Percentiles rank a stretch among this genome's conserved stretches.
Evolutionary conservation across 2,888 invertebrate genomes (phyloP).

Genomic region (Trichogramma evanescens): DNA sequence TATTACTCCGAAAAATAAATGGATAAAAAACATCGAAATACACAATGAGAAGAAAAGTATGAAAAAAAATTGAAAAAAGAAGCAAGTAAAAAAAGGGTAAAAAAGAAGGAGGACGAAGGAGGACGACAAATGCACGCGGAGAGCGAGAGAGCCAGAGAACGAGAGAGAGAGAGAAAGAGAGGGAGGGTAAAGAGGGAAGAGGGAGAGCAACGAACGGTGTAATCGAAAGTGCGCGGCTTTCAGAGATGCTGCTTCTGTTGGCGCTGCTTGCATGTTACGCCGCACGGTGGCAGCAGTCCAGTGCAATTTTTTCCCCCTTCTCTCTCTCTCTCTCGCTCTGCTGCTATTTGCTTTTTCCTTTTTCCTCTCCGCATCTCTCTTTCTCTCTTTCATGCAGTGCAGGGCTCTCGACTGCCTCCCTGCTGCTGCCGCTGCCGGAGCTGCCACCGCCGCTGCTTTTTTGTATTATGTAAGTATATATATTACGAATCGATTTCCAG

Average conservation of each 20-base stretch:
- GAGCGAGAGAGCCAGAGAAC: conserved; percentile 6
- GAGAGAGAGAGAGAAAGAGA: conserved; percentile 7
- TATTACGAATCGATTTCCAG: conserved; percentile 12
- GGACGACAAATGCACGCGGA: conserved; percentile 16
- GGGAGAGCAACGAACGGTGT: neutral
- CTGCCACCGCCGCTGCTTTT: no score
- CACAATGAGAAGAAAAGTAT: neutral
- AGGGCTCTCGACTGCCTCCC: no score
- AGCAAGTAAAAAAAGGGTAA: neutral
- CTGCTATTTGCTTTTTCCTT: no score
- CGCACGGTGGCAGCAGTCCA: conserved; percentile 29
- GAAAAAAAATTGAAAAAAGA: neutral
- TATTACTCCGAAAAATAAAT: conserved; percentile 2
- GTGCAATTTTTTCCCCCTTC: conserved; percentile 36
- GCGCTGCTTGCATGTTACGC: conserved; percentile 3
- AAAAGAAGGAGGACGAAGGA: neutral
- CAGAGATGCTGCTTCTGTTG: neutral
- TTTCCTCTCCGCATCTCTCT: no score
- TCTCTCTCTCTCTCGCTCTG: conserved; percentile 16
- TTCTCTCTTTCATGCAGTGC: no score
- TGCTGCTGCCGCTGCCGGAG: no score
- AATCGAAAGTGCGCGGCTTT: neutral
- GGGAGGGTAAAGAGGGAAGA: conserved; percentile 9
- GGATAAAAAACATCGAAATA: neutral
- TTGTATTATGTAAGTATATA: no score